Evolutionary conservation across 2,113 vertebrate genomes (phyloP).

Genomic region (Ptilonorhynchus violaceus): DNA sequence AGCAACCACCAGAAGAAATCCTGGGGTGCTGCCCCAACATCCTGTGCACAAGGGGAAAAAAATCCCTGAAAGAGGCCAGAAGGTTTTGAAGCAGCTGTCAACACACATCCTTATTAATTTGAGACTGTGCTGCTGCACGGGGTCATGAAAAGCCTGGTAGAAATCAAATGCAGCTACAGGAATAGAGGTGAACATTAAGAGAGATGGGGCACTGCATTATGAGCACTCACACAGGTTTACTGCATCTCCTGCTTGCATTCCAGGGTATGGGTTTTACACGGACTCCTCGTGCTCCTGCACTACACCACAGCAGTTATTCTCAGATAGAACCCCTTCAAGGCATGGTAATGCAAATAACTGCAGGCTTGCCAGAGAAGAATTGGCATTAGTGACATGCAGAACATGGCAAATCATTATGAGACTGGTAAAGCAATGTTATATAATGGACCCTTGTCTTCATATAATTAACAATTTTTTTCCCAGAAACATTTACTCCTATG

Average conservation of each 20-base stretch:
- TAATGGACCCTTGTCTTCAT: not conserved
- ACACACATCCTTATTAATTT: conserved; percentile 30
- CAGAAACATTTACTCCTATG: not conserved
- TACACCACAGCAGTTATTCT: not conserved
- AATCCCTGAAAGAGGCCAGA: not conserved
- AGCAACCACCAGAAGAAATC: not conserved
- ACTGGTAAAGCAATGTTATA: not conserved
- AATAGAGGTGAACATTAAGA: not conserved
- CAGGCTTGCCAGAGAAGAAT: not conserved
- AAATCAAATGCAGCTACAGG: conserved; percentile 13
- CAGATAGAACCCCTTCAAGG: not conserved
- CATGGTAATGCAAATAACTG: not conserved
- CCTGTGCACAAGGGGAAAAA: not conserved
- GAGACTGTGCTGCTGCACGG: not conserved
- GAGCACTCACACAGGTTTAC: not conserved
- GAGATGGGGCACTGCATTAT: not conserved
- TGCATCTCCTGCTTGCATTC: not conserved
- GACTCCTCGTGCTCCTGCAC: not conserved
- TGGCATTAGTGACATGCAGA: not conserved
- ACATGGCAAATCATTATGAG: fast-evolving
- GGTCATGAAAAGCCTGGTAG: not conserved
- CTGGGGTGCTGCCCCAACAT: not conserved
- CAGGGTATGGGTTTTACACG: not conserved
- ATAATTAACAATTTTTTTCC: not conserved
- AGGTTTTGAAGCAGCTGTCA: conserved; percentile 11